Conservation (phyloP, 2,797 vertebrate genomes). For the Poeciliopsis turneri region DNA sequence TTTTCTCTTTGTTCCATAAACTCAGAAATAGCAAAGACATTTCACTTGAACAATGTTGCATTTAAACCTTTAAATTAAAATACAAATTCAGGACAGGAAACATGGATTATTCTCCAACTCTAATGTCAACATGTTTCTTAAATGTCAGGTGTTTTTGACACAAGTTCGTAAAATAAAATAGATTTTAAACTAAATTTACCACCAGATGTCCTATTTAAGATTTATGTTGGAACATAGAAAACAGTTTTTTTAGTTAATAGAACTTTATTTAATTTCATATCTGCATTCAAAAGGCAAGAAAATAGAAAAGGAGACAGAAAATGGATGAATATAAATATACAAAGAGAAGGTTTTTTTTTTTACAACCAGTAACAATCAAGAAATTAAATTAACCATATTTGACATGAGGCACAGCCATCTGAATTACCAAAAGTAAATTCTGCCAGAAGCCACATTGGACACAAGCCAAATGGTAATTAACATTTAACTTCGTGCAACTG, state of each 20-base stretch:
- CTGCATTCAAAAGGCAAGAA: slow-evolving; percentile 72
- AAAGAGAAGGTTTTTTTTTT: slow-evolving; percentile 73
- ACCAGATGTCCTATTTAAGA: neutral
- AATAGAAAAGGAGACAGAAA: slow-evolving; percentile 75
- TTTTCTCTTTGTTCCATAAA: neutral
- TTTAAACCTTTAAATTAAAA: neutral
- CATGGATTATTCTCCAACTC: neutral
- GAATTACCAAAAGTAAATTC: slow-evolving; percentile 47
- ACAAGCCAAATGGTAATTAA: slow-evolving; percentile 52
- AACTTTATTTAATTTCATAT: slow-evolving; percentile 73
- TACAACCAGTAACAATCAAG: slow-evolving; percentile 70
- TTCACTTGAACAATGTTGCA: neutral
- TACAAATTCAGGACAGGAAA: neutral
- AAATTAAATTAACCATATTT: slow-evolving; percentile 43
- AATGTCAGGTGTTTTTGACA: neutral
- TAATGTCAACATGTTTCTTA: neutral
- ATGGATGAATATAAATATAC: slow-evolving; percentile 74
- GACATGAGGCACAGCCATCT: slow-evolving; percentile 57
- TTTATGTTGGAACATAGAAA: neutral
- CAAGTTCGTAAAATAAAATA: neutral
- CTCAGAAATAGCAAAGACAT: neutral
- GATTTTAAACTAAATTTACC: neutral
- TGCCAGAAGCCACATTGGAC: slow-evolving; percentile 52
- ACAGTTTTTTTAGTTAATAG: slow-evolving; percentile 45
- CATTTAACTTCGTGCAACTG: slow-evolving; percentile 55